phyloP scores from a whole-genome alignment of 2,888 invertebrate species.

The Drosophila sordidula region DNA sequence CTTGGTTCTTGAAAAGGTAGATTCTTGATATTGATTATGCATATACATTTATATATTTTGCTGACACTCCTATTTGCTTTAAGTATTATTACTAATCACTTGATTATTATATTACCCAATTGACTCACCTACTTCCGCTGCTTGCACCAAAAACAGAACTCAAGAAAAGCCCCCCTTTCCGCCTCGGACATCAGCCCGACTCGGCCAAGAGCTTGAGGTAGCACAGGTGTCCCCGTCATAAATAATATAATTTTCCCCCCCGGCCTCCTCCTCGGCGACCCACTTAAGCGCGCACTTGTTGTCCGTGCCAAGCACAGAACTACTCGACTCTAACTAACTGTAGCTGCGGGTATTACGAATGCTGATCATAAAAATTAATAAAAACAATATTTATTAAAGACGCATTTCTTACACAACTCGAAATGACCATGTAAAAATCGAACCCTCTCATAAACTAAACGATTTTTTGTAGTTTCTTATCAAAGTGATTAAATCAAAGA shows the following conservation, averaged over 20 bases:
- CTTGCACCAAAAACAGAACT: constrained; percentile 4
- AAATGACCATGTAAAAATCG: constrained; percentile 37
- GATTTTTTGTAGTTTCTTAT: constrained; percentile 38
- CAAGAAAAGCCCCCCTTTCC: not conserved
- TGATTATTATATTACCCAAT: not conserved
- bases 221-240: constrained; percentile 12
- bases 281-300: constrained; percentile 20
- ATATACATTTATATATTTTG: not conserved
- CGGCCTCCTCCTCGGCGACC: constrained; percentile 1
- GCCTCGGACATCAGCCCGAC: not conserved
- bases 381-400: constrained; percentile 62
- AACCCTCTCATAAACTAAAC: not conserved
- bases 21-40: no score
- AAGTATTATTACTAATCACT: constrained; percentile 4
- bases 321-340: constrained; percentile 8
- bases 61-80: not conserved
- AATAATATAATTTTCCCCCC: constrained; percentile 7
- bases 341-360: constrained; percentile 20
- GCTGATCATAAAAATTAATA: constrained; percentile 20
- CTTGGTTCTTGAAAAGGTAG: no score
- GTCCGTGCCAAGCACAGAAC: constrained; percentile 4
- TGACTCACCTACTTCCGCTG: not conserved
- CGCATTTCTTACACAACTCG: constrained; percentile 68
- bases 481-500: constrained; percentile 9
- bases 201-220: not conserved